These are phyloP conservation scores for Nephotettix cincticeps DNA, from an alignment of 1,140 invertebrate species.

Conservation along the genomic window DNA sequence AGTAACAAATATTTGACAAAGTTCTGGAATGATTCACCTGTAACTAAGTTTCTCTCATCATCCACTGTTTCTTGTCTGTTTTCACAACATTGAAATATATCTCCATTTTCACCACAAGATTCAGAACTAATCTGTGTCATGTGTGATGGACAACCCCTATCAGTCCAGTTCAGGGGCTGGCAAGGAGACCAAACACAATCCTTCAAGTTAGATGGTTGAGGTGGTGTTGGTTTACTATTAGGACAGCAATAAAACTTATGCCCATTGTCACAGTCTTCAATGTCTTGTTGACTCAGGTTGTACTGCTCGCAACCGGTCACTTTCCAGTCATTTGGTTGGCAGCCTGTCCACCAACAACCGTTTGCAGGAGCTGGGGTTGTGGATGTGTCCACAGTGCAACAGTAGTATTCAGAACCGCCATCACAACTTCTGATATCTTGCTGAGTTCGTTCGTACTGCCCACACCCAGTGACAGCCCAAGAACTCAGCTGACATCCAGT, in stretches of 20 bases:
- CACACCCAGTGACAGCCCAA: conserved; percentile 27
- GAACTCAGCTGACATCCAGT: conserved; percentile 25
- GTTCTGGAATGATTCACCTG: conserved; percentile 25
- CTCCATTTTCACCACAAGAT: conserved; percentile 6
- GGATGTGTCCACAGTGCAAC: background rate
- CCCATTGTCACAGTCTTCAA: conserved; percentile 11
- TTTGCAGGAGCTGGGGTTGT: background rate
- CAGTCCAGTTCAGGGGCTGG: background rate
- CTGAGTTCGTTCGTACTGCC: conserved; percentile 19
- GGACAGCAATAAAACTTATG: conserved; percentile 11
- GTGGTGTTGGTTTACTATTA: background rate
- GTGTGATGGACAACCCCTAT: conserved; percentile 9
- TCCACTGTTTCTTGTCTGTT: background rate
- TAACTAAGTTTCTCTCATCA: conserved; percentile 7
- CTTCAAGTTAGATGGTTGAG: background rate
- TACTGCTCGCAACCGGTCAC: conserved; percentile 21
- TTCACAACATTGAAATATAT: conserved; percentile 21
- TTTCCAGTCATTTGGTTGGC: conserved; percentile 24
- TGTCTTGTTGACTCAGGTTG: conserved; percentile 7
- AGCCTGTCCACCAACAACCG: conserved; percentile 24
- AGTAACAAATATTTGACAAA: conserved; percentile 29
- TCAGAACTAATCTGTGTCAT: background rate
- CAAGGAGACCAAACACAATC: conserved; percentile 21
- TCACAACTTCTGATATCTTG: background rate
- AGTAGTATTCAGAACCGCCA: conserved; percentile 22